Evolutionary conservation across 2,888 invertebrate species (phyloP).

Genomic region (Troilus luridus): DNA sequence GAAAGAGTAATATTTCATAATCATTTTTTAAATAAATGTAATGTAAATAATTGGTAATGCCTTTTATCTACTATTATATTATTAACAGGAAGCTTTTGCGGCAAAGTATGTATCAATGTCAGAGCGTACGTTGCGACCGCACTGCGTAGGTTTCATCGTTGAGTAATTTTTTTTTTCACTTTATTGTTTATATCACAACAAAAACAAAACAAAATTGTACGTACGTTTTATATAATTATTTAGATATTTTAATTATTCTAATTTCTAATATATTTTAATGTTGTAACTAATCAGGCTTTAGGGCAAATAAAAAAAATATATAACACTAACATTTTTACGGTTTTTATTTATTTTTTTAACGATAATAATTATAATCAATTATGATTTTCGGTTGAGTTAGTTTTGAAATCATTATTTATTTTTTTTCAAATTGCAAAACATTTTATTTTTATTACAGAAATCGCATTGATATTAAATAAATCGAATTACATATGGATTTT

Average conservation of each 20-base stretch:
- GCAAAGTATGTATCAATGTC: conserved; percentile 25
- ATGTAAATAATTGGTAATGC: background rate
- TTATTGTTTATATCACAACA: background rate
- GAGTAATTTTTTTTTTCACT: background rate
- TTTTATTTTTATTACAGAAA: too few species aligned
- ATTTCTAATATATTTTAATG: background rate
- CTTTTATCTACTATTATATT: background rate
- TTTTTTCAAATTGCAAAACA: too few species aligned
- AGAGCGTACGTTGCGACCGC: conserved; percentile 29
- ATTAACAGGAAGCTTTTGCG: conserved; percentile 24
- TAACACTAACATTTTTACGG: too few species aligned
- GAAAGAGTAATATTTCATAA: too few species aligned
- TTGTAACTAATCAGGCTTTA: too few species aligned
- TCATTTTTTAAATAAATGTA: background rate
- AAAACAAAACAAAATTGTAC: background rate
- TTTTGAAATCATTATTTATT: too few species aligned
- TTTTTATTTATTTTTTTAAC: too few species aligned
- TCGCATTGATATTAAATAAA: too few species aligned
- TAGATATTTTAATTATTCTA: background rate
- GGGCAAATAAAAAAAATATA: too few species aligned
- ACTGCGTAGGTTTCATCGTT: conserved; percentile 28
- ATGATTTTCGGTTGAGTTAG: too few species aligned
- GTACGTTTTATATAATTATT: background rate
- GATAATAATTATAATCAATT: too few species aligned
- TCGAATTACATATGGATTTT: too few species aligned